Evolutionary conservation across 2,113 vertebrate species (phyloP), one percentile per base, ranked within the genome.

Genomic region (Gadus macrocephalus): DNA sequence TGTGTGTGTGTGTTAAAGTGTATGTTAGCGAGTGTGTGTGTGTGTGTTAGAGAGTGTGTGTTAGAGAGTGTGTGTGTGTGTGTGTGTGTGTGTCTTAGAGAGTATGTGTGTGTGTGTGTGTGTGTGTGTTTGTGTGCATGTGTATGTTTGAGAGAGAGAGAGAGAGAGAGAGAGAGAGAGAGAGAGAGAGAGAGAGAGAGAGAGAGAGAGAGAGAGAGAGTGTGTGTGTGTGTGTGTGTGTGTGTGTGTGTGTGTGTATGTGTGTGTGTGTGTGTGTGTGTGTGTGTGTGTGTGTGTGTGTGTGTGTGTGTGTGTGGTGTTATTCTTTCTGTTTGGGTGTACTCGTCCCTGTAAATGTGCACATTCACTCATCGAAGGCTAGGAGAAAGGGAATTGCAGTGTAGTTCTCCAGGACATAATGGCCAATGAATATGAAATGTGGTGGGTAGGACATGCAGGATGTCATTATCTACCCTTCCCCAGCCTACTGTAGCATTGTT

Each of bases 181-280:
- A 20, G 20, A 20, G 20, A 20, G 20, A n/a, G n/a, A n/a, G n/a
- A n/a, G n/a, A n/a, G n/a, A n/a, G n/a, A n/a, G n/a, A n/a, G n/a
- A n/a, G n/a, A n/a, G n/a, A n/a, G n/a, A n/a, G n/a, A 20, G 20
- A 20, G 20, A 20, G 20, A 20, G 20, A 20, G 20, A 20, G 20
- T 20, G 1, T 20, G 97, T 99, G 85, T 78, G 92, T 80, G 42
- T 20, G 67, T 49, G 19, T 12, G 16, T 58, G 42, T 25, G 53
- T 49, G 20, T 38, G 4, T 58, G 55, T 80, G 42, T 20, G 67
- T 49, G 19, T 12, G 16, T 58, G 42, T 25, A 3, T 58, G 56
- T 28, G n/a, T 60, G 42, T 63, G n/a, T 60, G 25, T 67, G 11
- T 66, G 31, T 65, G 55, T 12, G 25, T 25, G 25, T 25, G 53